Evolutionary conservation across 1,140 invertebrate species (phyloP), one percentile per base, ranked within the genome.

Genomic region (Eciton burchellii): DNA sequence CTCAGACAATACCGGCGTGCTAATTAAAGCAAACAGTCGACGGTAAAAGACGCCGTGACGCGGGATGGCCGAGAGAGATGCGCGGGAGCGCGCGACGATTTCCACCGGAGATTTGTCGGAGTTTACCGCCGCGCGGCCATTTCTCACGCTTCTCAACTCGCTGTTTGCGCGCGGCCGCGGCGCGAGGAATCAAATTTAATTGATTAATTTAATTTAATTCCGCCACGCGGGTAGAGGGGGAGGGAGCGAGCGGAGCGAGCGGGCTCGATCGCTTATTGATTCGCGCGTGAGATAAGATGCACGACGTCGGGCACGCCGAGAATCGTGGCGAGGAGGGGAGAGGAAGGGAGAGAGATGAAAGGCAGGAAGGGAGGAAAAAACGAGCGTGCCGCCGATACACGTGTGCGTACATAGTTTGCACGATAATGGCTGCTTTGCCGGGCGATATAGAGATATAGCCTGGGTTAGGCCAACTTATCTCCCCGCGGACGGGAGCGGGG

Each of bases 11-110:
- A 83, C 81, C 70, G 77, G 63, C 83, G 83, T 88, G 83, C 89
- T 93, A 93, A 93, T 93, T 92, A 91, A 92, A 92, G 89, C 89
- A 92, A 92, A 93, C 88, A 89, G 87, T 83, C 81, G 77, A 81
- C 79, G 82, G 90, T 92, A 91, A 92, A 91, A 91, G 43, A 35
- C 82, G 72, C 19, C 71, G 62, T 26, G 71, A 66, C 6, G 71
- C 6, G 71, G 60, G 60, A 60, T 74, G 24, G 60, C n/a, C 6
- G n/a, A 21, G 16, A 26, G 35, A 49, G 43, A 63, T 45, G 35
- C 47, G 26, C 86, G 87, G 89, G 90, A 90, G 77, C 2, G 77
- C 2, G 77, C 82, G 73, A 84, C 62, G 85, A 63, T 88, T 88
- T 89, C 74, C 73, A 6, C 74, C 73, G n/a, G n/a, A 60, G 68